phyloP scores from a whole-genome alignment of 2,797 vertebrate species.

The Graptemys geographica region DNA sequence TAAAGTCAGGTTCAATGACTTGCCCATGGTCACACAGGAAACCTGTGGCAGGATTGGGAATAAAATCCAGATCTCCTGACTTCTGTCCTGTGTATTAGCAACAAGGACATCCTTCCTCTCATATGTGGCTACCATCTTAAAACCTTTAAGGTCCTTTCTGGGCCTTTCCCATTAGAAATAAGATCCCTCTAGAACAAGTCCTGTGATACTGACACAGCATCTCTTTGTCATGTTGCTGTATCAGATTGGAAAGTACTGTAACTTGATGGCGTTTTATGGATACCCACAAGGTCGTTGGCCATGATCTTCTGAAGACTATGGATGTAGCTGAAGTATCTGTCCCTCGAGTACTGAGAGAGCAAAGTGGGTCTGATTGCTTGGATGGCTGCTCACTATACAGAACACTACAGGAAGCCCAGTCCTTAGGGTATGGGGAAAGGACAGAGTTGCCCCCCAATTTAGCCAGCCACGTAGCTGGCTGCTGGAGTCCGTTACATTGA shows the following conservation, averaged over 20 bases:
- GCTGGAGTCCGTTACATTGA: not conserved
- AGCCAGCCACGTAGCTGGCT: not conserved
- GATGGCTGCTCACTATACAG: not conserved
- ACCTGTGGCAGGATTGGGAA: not conserved
- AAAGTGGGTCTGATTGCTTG: not conserved
- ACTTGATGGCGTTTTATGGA: not conserved
- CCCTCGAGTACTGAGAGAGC: not conserved
- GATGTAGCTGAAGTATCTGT: not conserved
- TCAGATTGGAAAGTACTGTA: not conserved
- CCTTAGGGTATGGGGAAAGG: not conserved
- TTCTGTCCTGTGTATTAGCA: not conserved
- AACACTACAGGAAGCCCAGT: not conserved
- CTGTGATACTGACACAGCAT: not conserved
- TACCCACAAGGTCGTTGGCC: not conserved
- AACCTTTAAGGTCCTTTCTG: fast-evolving
- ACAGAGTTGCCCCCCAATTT: not conserved
- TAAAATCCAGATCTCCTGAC: fast-evolving
- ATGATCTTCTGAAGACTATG: not conserved
- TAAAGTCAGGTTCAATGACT: not conserved
- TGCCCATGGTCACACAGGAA: not conserved
- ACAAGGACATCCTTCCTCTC: not conserved
- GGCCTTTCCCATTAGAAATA: not conserved
- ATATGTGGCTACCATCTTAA: not conserved
- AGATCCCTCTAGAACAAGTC: not conserved
- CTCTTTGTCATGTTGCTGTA: not conserved